Evolutionary conservation across 2,888 invertebrate species (phyloP).

Genomic region (Hydriomena furcata): DNA sequence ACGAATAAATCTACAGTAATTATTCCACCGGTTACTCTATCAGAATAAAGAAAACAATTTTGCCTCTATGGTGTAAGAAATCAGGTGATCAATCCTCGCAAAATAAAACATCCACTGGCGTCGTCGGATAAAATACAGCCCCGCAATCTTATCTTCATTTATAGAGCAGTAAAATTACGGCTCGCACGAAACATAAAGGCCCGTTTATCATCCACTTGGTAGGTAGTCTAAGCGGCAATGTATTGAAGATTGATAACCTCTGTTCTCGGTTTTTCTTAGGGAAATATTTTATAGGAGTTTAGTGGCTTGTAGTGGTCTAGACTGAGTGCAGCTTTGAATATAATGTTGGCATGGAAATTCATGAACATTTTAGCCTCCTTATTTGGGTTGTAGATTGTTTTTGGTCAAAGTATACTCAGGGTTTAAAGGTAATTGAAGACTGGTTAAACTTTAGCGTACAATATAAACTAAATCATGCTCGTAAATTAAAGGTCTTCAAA

Average conservation of each 20-base stretch:
- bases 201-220: slow-evolving; percentile 72
- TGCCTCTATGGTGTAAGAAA: slow-evolving; percentile 22
- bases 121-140: slow-evolving; percentile 59
- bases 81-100: slow-evolving; percentile 51
- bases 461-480: too few species aligned
- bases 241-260: slow-evolving; percentile 71
- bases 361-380: too few species aligned
- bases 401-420: too few species aligned
- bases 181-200: slow-evolving; percentile 66
- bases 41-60: slow-evolving; percentile 23
- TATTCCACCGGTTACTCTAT: slow-evolving; percentile 18
- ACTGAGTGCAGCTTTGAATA: background rate
- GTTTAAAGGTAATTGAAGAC: too few species aligned
- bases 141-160: slow-evolving; percentile 74
- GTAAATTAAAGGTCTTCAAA: too few species aligned
- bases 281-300: slow-evolving; percentile 40
- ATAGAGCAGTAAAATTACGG: slow-evolving; percentile 76
- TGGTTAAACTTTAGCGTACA: too few species aligned
- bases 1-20: slow-evolving; percentile 15
- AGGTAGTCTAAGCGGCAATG: slow-evolving; percentile 64
- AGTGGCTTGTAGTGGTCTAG: slow-evolving; percentile 3
- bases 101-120: slow-evolving; percentile 60
- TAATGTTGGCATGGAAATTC: too few species aligned
- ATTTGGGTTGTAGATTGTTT: too few species aligned
- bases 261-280: slow-evolving; percentile 45